These are phyloP conservation scores for Eupithecia abbreviata DNA, from an alignment of 2,888 invertebrate species.

Conservation along the genomic window DNA sequence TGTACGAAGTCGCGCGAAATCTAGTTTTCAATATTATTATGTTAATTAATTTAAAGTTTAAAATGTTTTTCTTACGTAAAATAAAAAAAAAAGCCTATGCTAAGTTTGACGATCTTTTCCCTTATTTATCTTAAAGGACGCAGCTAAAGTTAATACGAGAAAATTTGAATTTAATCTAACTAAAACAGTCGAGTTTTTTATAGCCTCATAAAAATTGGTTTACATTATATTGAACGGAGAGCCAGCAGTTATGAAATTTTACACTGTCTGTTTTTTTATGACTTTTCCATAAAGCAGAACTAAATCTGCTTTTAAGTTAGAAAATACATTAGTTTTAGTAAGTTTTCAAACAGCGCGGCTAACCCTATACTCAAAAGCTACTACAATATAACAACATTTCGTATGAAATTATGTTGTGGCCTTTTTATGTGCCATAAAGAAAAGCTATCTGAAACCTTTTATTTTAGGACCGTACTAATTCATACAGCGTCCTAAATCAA, in stretches of 20 bases:
- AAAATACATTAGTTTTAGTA: neutral
- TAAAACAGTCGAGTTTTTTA: conserved; percentile 21
- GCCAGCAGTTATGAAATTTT: conserved; percentile 26
- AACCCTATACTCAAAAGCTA: neutral
- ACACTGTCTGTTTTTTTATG: conserved; percentile 22
- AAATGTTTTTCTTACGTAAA: neutral
- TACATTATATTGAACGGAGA: conserved; percentile 25
- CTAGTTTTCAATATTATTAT: too few species aligned
- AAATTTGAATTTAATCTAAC: conserved; percentile 24
- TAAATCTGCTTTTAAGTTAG: neutral
- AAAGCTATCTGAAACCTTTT: conserved; percentile 3
- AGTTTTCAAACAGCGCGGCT: neutral
- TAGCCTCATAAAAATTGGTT: conserved; percentile 31
- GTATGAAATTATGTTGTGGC: neutral
- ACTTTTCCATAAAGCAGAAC: conserved; percentile 9
- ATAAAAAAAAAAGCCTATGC: neutral
- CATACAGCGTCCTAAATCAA: conserved; percentile 5
- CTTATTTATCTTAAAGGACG: neutral
- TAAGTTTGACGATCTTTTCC: neutral
- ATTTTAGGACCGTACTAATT: neutral
- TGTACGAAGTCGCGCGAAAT: too few species aligned
- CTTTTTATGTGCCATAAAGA: conserved; percentile 3
- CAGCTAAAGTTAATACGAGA: conserved; percentile 3
- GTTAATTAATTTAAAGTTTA: too few species aligned
- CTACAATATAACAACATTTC: neutral